phyloP scores from a whole-genome alignment of 2,113 vertebrate species.

The Thryonomys swinderianus region DNA sequence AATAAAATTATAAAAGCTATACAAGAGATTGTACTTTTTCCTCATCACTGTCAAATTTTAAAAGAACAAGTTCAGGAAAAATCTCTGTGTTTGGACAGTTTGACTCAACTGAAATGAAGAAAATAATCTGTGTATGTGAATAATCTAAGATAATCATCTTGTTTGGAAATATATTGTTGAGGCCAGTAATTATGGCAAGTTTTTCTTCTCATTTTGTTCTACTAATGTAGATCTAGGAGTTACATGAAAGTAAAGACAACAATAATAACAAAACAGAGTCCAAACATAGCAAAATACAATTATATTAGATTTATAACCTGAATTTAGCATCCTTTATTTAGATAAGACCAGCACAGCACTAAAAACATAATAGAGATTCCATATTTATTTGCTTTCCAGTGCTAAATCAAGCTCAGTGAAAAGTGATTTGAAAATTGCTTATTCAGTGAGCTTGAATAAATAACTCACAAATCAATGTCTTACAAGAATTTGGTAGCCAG shows the following conservation, averaged over 20 bases:
- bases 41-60: conserved; percentile 31
- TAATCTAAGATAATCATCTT: conserved; percentile 42
- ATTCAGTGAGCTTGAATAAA: conserved; percentile 75
- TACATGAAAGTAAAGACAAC: conserved; percentile 8
- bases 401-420: conserved; percentile 66
- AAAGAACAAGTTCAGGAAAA: neutral
- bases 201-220: conserved; percentile 15
- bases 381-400: conserved; percentile 64
- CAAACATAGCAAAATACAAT: conserved; percentile 43
- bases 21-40: neutral
- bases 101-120: conserved; percentile 23
- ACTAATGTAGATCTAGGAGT: neutral
- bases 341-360: conserved; percentile 34
- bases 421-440: conserved; percentile 72
- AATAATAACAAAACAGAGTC: conserved; percentile 18
- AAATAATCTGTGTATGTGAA: neutral
- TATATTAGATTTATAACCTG: conserved; percentile 45
- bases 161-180: conserved; percentile 20
- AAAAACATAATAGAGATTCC: conserved; percentile 50
- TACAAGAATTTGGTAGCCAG: conserved; percentile 49
- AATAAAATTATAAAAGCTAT: neutral
- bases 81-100: neutral
- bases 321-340: conserved; percentile 49
- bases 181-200: neutral
- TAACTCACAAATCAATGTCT: conserved; percentile 63